Conservation (phyloP, 64 coral and sea anemone genomes). For the Actinia tenebrosa region DNA sequence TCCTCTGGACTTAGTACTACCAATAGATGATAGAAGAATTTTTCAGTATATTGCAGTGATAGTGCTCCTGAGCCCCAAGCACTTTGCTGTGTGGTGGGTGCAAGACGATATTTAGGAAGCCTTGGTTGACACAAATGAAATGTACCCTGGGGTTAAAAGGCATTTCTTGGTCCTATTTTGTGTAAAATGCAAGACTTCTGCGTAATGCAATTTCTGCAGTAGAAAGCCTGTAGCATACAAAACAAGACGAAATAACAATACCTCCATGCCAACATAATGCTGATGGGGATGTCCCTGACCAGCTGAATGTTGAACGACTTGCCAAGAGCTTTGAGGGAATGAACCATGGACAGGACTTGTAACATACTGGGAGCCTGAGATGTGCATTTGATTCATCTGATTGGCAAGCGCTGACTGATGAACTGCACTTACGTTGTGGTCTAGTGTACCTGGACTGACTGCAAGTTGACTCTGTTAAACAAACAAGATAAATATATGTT, state of each 20-base stretch:
- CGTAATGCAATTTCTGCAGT: no score
- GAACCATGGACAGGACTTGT: constrained; percentile 87
- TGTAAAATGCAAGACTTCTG: not conserved
- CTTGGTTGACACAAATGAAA: no score
- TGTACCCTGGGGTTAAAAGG: no score
- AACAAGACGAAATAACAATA: constrained; percentile 11
- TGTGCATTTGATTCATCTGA: constrained; percentile 86
- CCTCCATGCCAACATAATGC: constrained; percentile 75
- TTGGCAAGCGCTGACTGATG: constrained; percentile 50
- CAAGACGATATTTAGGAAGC: no score
- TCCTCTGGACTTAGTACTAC: no score
- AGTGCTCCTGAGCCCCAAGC: no score
- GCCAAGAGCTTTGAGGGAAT: constrained; percentile 89
- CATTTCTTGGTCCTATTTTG: no score
- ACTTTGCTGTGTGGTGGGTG: no score
- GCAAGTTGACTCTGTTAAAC: constrained; percentile 36
- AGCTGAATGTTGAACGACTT: constrained; percentile 76
- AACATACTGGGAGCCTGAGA: constrained; percentile 89
- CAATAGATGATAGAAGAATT: no score
- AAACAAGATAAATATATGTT: no score
- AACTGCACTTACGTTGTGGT: constrained; percentile 34
- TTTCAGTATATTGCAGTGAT: no score
- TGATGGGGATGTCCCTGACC: constrained; percentile 67
- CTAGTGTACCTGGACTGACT: constrained; percentile 39
- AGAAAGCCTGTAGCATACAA: not conserved